Evolutionary conservation across 2,113 vertebrate genomes (phyloP).

Genomic region (Dinomys branickii): DNA sequence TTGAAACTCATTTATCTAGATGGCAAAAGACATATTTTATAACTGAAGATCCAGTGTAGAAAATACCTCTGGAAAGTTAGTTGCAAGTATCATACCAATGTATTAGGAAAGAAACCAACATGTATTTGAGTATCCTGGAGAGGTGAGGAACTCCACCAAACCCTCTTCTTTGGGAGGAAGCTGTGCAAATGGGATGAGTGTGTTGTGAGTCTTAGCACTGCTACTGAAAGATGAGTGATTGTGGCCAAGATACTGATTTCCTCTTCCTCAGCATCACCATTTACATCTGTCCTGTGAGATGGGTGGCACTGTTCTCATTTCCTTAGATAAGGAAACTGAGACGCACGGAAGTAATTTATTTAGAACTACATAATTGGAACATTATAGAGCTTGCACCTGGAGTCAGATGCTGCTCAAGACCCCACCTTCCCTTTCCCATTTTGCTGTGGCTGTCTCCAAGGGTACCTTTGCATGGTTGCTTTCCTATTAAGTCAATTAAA

Average conservation of each 20-base stretch:
- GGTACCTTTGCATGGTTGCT: not conserved
- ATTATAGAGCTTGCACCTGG: not conserved
- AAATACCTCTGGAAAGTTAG: not conserved
- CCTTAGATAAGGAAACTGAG: not conserved
- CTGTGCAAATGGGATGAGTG: not conserved
- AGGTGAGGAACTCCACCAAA: not conserved
- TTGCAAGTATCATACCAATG: not conserved
- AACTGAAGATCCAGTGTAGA: not conserved
- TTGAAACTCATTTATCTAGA: conserved; percentile 26
- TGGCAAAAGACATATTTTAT: not conserved
- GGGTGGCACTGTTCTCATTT: not conserved
- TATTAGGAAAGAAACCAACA: not conserved
- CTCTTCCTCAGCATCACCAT: not conserved
- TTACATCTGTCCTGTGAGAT: not conserved
- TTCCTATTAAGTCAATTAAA: not conserved
- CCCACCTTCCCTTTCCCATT: not conserved
- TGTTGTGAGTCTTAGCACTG: not conserved
- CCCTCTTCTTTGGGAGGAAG: not conserved
- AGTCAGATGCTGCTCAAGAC: not conserved
- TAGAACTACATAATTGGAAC: not conserved
- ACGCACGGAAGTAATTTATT: not conserved
- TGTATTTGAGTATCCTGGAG: not conserved
- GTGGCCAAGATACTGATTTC: not conserved
- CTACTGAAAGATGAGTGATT: not conserved
- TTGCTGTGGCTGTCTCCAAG: not conserved